phyloP scores from a whole-genome alignment of 1,140 invertebrate species.

The Probaryconus sp. region DNA sequence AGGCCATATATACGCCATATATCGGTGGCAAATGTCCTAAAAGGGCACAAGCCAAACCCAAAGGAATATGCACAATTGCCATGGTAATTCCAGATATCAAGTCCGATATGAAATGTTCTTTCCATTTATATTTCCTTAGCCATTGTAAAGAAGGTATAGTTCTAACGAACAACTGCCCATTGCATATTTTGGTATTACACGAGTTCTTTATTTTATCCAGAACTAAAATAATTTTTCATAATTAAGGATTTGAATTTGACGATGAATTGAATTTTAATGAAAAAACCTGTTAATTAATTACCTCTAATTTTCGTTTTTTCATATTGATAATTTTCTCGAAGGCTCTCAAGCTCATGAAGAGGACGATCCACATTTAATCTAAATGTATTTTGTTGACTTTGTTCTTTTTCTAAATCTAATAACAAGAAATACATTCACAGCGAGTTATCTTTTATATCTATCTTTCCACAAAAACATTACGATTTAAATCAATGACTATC shows the following conservation, averaged over 20 bases:
- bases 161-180: conserved; percentile 64
- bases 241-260: neutral
- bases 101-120: conserved; percentile 82
- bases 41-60: conserved; percentile 91
- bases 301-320: conserved; percentile 30
- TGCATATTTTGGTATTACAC: conserved; percentile 19
- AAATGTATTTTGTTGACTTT: conserved; percentile 47
- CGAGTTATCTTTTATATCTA: too few species aligned
- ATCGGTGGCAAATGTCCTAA: conserved; percentile 86
- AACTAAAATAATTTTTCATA: conserved; percentile 29
- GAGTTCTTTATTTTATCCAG: conserved; percentile 28
- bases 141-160: conserved; percentile 83
- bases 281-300: conserved; percentile 25
- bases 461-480: conserved; percentile 5
- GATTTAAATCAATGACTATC: too few species aligned
- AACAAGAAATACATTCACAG: conserved; percentile 37
- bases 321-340: conserved; percentile 47
- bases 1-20: conserved; percentile 89
- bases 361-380: conserved; percentile 47
- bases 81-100: conserved; percentile 89
- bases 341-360: conserved; percentile 46
- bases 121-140: conserved; percentile 85
- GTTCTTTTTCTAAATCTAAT: conserved; percentile 44
- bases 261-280: too few species aligned
- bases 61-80: conserved; percentile 94